Base-by-base conservation (phyloP, 2,888 invertebrate species). In the Lasioglossum marginatum region DNA sequence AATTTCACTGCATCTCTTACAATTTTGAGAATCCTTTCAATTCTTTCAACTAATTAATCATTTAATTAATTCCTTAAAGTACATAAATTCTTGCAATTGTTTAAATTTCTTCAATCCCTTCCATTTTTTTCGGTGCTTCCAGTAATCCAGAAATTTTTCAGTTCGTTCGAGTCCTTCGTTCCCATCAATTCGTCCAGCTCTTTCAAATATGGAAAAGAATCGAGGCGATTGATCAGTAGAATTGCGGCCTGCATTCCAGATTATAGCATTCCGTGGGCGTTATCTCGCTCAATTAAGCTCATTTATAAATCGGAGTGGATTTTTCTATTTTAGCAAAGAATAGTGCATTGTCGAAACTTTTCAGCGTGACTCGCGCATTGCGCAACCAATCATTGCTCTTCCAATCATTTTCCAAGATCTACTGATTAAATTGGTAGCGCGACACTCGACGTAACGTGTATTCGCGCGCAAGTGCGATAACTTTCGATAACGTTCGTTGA, bases 381-480 rank as follows among this genome's bases (percentile, higher is more conserved):
- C 34, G 31, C 6, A 31, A 10, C n/a, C 19, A 31, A 31, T 40
- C 31, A 34, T 40, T 31, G 68, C 19, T 72, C 23, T 10, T 34
- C 12, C 34, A 60, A 52, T 37, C 63, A 48, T 27, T 16, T 60
- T n/a, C 27, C 23, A 57, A 37, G 43, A 71, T 57, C 27, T 19
- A 37, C 43, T 14, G 60, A 77, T 81, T 77, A 37, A 60, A 60
- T 37, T 48, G 45, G 48, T 48, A 63, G 27, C 23, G 66, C 1
- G 12, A n/a, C 43, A 31, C 10, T 16, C 43, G 8, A 10, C 2
- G 8, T 63, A 27, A 63, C 43, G 16, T 6, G 31, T 10, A n/a
- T n/a, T n/a, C n/a, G 31, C 27, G 10, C 40, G 34, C 16, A 63
- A 63, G 16, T 31, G 12, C 34, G 31, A 19, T 14, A 76, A 76